Percentiles rank a stretch among this genome's conserved stretches.
Conservation (phyloP, 2,797 vertebrate genomes). For the Tauraco hartlaubi region DNA sequence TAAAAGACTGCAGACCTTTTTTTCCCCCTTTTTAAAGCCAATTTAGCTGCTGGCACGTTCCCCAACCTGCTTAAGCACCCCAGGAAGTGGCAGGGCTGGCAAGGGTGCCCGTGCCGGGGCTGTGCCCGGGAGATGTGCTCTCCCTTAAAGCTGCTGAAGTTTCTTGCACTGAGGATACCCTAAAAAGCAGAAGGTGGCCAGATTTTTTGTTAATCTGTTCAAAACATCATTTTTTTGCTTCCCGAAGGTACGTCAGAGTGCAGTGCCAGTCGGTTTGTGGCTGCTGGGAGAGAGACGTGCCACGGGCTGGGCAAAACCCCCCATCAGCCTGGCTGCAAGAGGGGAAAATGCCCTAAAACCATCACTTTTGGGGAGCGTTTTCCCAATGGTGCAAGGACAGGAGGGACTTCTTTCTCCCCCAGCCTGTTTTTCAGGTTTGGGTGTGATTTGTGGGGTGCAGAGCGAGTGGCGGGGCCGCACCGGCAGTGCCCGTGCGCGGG, state of each 20-base stretch:
- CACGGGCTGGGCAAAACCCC: neutral
- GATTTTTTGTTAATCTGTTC: neutral
- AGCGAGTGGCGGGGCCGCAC: neutral
- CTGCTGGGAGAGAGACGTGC: neutral
- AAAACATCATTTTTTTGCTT: neutral
- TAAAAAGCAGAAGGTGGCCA: neutral
- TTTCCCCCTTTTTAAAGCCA: neutral
- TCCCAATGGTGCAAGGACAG: neutral
- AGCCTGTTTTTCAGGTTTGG: neutral
- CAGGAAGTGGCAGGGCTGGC: neutral
- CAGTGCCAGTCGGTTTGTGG: rapidly evolving
- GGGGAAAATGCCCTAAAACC: neutral
- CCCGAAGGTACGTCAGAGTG: rapidly evolving
- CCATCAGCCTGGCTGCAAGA: neutral
- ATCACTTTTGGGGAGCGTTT: neutral
- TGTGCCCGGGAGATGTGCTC: neutral
- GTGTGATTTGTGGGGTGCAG: neutral
- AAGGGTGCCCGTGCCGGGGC: neutral
- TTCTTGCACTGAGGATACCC: rapidly evolving
- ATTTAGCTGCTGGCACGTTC: neutral
- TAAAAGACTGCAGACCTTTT: neutral
- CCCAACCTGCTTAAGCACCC: neutral
- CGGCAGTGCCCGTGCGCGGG: rapidly evolving
- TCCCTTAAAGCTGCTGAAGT: rapidly evolving
- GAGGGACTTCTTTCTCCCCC: neutral